Evolutionary conservation across 2,113 vertebrate species (phyloP), one percentile per base, ranked within the genome.

Genomic region (Hydropotes inermis): DNA sequence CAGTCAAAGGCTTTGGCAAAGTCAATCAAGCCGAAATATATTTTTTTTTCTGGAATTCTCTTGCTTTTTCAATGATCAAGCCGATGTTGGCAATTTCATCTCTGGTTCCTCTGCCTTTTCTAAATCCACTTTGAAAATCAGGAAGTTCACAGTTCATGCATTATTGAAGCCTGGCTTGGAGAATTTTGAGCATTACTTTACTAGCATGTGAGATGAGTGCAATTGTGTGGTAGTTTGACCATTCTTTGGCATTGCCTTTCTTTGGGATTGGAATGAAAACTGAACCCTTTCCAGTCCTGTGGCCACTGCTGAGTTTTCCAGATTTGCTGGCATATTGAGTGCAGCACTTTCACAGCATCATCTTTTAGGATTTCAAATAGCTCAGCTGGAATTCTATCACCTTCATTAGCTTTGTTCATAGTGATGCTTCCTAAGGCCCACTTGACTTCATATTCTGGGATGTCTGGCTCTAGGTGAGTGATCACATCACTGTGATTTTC

Each of bases 111-210:
- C 33, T n/a, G 33, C 7, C 61, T 64, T 64, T 64, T 17, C 61
- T 64, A 64, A 64, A n/a, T 19, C 33, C 61, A 64, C 15, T 7
- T 64, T n/a, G 61, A 64, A 64, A 30, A 64, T 64, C 61, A 9
- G 61, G 33, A n/a, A 17, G 33, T n/a, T 64, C 61, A n/a, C 0
- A 0, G 15, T 64, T 64, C 61, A 64, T 0, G 0, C 2, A 64
- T 19, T 64, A 1, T 9, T 17, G 33, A 64, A 64, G 30, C 33
- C 61, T 64, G 0, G 61, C 33, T 64, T 64, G 33, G 61, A n/a
- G 61, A 64, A 64, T 64, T 64, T 19, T 64, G 15, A 64, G 16
- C 30, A n/a, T 64, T 64, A 17, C 15, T 64, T n/a, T 64, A 64
- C 2, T 9, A 64, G 14, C 7, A 9, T n/a, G 61, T 64, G 33